phyloP scores from a whole-genome alignment of 2,113 vertebrate genomes.

The Burhinus oedicnemus region DNA sequence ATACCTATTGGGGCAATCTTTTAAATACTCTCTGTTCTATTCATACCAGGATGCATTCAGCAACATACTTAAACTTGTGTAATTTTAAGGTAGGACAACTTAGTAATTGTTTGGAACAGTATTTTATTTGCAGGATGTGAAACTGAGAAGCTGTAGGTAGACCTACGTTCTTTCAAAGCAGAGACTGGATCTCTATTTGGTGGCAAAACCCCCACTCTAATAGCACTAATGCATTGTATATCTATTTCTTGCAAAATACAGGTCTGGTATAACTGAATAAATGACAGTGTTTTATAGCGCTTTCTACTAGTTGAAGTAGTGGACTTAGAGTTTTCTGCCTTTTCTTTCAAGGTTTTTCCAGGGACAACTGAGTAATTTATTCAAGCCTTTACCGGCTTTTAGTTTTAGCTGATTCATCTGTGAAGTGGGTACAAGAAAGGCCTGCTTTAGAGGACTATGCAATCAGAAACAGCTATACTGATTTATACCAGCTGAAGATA shows the following conservation, averaged over 20 bases:
- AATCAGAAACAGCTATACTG: slow-evolving; percentile 10
- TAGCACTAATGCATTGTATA: background rate
- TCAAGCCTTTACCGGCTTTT: background rate
- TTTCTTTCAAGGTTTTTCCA: background rate
- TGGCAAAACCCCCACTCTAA: background rate
- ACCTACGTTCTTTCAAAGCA: background rate
- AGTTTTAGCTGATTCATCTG: slow-evolving; percentile 36
- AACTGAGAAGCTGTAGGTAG: background rate
- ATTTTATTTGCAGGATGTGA: background rate
- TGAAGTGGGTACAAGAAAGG: slow-evolving; percentile 22
- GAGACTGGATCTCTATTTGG: background rate
- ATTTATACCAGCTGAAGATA: slow-evolving; percentile 34
- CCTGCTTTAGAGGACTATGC: background rate
- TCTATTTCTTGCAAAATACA: background rate
- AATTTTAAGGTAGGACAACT: background rate
- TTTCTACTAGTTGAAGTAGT: background rate
- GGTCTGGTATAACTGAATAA: background rate
- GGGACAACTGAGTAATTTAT: background rate
- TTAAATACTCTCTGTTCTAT: background rate
- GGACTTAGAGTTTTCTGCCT: background rate
- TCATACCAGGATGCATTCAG: background rate
- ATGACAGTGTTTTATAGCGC: background rate
- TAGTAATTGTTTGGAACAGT: background rate
- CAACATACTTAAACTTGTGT: background rate
- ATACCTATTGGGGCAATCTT: background rate